Evolutionary conservation across 1,140 invertebrate genomes (phyloP).

Genomic region (Gryon sp.): DNA sequence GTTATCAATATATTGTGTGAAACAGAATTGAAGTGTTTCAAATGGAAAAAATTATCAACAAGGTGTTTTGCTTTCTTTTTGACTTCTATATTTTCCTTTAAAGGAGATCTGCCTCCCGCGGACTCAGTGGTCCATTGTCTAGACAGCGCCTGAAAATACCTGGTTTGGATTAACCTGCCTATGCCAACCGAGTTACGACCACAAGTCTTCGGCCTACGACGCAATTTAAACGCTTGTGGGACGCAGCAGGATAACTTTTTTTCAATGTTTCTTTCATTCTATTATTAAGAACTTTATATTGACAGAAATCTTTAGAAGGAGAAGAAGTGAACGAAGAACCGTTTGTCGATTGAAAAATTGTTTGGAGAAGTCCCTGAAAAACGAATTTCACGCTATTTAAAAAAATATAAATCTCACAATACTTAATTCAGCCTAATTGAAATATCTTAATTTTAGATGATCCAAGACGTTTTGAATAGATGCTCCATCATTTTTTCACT

Average conservation of each 20-base stretch:
- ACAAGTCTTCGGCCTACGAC: slow-evolving; percentile 43
- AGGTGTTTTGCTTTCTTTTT: slow-evolving; percentile 59
- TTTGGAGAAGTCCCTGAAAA: slow-evolving; percentile 55
- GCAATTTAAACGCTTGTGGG: slow-evolving; percentile 53
- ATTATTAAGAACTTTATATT: slow-evolving; percentile 60
- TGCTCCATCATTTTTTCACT: slow-evolving; percentile 40
- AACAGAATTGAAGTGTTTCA: slow-evolving; percentile 30
- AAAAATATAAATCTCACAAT: slow-evolving; percentile 59
- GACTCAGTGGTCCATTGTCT: slow-evolving; percentile 38
- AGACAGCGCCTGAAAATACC: slow-evolving; percentile 47
- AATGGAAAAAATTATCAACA: slow-evolving; percentile 39
- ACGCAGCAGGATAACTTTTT: slow-evolving; percentile 54
- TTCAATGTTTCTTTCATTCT: slow-evolving; percentile 53
- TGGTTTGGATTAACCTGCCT: slow-evolving; percentile 27
- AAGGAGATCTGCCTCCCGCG: slow-evolving; percentile 29
- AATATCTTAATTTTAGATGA: slow-evolving; percentile 58
- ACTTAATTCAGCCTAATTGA: slow-evolving; percentile 52
- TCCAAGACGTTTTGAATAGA: slow-evolving; percentile 31
- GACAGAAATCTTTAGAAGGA: slow-evolving; percentile 30
- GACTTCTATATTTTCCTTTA: slow-evolving; percentile 59
- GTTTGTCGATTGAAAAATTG: slow-evolving; percentile 42
- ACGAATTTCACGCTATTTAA: slow-evolving; percentile 57
- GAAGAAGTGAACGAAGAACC: slow-evolving; percentile 8
- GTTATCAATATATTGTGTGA: slow-evolving; percentile 50
- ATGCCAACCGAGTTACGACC: slow-evolving; percentile 56